A percentile compares a stretch with the other conserved stretches of the same genome.
Conservation (phyloP, 2,113 vertebrate species). For the Canis aureus region DNA sequence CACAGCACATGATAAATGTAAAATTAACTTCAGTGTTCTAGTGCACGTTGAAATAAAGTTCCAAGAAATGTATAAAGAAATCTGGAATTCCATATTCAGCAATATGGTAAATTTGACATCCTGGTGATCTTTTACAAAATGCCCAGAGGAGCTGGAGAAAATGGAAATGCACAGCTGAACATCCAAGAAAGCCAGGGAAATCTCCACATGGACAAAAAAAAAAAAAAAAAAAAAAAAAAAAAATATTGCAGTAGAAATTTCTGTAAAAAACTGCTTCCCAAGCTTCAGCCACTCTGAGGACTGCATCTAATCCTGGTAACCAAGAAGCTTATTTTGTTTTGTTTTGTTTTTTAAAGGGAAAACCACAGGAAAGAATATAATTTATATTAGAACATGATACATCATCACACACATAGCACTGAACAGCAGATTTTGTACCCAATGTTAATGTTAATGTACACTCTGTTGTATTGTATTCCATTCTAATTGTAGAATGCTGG, state of each 20-base stretch:
- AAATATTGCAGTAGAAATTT: background rate
- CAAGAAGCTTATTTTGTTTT: background rate
- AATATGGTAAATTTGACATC: background rate
- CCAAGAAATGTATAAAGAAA: background rate
- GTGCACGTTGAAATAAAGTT: background rate
- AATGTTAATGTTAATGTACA: background rate
- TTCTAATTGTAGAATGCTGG: slow-evolving; percentile 5
- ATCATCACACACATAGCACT: background rate
- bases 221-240: background rate
- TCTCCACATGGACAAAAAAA: background rate
- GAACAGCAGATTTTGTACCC: background rate
- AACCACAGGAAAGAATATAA: background rate
- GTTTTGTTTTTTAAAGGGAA: background rate
- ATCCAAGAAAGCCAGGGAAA: background rate
- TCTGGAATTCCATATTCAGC: background rate
- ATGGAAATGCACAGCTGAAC: background rate
- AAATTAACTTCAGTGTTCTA: background rate
- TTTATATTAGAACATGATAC: background rate
- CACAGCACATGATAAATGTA: background rate
- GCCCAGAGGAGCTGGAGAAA: background rate
- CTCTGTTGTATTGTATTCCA: background rate
- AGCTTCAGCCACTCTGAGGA: background rate
- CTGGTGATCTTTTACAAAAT: background rate
- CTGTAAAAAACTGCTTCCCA: background rate
- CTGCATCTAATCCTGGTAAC: background rate